Evolutionary conservation across 2,797 vertebrate genomes (phyloP).

Genomic region (Serranus cabrilla): DNA sequence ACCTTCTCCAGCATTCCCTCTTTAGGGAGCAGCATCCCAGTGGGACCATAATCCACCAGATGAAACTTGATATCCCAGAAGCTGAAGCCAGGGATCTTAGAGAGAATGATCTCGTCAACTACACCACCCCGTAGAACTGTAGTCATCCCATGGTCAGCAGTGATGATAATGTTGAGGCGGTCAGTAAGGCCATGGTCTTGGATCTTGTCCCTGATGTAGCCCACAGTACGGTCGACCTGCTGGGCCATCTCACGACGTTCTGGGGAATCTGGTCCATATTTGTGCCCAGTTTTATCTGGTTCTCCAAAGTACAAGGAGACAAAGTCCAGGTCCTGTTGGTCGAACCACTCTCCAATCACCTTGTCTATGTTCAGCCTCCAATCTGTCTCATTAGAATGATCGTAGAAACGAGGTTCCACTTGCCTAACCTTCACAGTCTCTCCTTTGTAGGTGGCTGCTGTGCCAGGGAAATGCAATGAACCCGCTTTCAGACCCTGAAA

Average conservation of each 20-base stretch:
- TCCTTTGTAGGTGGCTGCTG: constrained; percentile 86
- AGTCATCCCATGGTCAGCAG: constrained; percentile 91
- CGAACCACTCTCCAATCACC: constrained; percentile 87
- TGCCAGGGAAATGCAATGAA: constrained; percentile 91
- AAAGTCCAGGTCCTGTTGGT: constrained; percentile 83
- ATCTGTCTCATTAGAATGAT: constrained; percentile 85
- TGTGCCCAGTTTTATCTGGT: constrained; percentile 88
- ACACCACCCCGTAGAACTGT: constrained; percentile 64
- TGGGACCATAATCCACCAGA: constrained; percentile 90
- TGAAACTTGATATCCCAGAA: constrained; percentile 89
- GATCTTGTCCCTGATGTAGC: constrained; percentile 86
- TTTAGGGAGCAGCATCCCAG: constrained; percentile 88
- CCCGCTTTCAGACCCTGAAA: constrained; percentile 89
- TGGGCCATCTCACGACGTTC: constrained; percentile 84
- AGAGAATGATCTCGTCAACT: constrained; percentile 80
- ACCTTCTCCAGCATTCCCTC: constrained; percentile 87
- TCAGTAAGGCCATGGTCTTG: constrained; percentile 59
- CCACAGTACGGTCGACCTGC: constrained; percentile 90
- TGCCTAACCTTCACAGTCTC: constrained; percentile 71
- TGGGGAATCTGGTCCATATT: constrained; percentile 86
- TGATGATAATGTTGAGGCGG: constrained; percentile 89
- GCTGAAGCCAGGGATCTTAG: constrained; percentile 80
- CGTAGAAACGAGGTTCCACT: constrained; percentile 82
- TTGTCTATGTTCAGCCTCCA: constrained; percentile 87
- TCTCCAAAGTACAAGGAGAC: constrained; percentile 92